Evolutionary conservation across 2,113 vertebrate genomes (phyloP).

Genomic region (Protobothrops flavoviridis): DNA sequence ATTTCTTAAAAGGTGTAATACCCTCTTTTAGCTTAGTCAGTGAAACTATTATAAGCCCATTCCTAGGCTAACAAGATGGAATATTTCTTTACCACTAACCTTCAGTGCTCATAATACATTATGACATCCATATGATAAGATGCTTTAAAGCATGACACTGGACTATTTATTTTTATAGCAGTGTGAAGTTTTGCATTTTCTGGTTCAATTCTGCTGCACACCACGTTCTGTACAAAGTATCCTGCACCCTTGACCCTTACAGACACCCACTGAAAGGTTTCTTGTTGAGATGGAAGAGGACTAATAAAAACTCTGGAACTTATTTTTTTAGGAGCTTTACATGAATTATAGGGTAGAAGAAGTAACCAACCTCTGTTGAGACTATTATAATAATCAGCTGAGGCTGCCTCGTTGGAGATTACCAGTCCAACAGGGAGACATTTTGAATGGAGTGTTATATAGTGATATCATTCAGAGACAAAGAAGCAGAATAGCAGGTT

Average conservation of each 20-base stretch:
- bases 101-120: neutral
- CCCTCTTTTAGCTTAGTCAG: neutral
- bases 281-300: neutral
- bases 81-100: neutral
- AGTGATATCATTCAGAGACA: neutral
- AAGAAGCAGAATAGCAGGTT: neutral
- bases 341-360: neutral
- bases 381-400: neutral
- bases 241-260: neutral
- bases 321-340: neutral
- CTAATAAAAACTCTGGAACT: constrained; percentile 7
- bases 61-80: neutral
- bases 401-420: neutral
- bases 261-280: neutral
- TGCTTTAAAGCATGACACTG: constrained; percentile 1
- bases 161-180: constrained; percentile 20
- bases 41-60: neutral
- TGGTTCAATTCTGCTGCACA: neutral
- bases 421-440: neutral
- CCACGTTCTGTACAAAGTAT: neutral
- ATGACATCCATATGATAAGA: neutral
- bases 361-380: neutral
- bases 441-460: neutral
- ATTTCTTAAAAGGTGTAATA: neutral
- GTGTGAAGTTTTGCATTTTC: constrained; percentile 28